These are phyloP conservation scores for Wasmannia auropunctata DNA, from an alignment of 1,140 invertebrate genomes.

Conservation along the genomic window DNA sequence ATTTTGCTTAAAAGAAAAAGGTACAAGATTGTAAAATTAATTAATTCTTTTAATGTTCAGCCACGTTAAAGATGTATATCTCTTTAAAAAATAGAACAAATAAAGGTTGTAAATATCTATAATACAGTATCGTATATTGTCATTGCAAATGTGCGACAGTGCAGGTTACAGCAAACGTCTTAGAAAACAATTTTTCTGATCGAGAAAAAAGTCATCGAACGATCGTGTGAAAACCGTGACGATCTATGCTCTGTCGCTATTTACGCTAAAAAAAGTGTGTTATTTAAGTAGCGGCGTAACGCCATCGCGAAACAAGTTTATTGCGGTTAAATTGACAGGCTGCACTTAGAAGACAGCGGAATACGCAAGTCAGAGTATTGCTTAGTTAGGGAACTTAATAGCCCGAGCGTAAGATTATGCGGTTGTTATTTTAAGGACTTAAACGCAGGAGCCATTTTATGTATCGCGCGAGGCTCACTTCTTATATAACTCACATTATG, in stretches of 20 bases:
- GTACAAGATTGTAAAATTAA: background rate
- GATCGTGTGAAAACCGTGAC: background rate
- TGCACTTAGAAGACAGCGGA: conserved; percentile 25
- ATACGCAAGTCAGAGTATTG: conserved; percentile 26
- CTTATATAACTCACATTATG: conserved; percentile 4
- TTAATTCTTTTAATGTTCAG: background rate
- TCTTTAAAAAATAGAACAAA: background rate
- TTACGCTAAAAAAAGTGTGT: conserved; percentile 10
- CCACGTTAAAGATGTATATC: background rate
- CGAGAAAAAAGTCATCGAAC: background rate
- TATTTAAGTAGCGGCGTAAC: conserved; percentile 35
- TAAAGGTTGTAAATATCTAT: background rate
- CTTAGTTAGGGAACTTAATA: background rate
- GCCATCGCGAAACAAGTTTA: conserved; percentile 44
- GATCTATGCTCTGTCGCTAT: background rate
- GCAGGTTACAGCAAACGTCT: background rate
- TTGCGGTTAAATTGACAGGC: conserved; percentile 39
- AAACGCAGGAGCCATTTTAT: background rate
- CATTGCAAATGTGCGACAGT: background rate
- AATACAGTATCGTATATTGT: background rate
- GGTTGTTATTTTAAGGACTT: conserved; percentile 5
- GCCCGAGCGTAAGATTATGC: background rate
- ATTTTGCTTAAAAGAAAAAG: background rate
- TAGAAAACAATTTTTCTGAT: conserved; percentile 29
- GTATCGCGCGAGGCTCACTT: background rate